Evolutionary conservation across 1,140 invertebrate species (phyloP).

Genomic region (Spodoptera frugiperda): DNA sequence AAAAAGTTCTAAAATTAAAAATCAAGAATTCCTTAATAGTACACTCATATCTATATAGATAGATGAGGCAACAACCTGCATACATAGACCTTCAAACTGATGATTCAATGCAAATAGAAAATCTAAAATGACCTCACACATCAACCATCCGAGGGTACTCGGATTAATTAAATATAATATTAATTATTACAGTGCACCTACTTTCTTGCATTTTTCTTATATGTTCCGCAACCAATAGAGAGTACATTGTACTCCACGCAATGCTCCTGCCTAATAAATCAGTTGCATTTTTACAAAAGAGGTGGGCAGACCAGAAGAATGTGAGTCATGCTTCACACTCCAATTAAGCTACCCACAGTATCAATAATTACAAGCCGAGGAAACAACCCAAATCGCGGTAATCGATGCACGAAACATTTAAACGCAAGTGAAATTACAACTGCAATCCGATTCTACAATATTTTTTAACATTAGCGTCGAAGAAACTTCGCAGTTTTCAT

Average conservation of each 20-base stretch:
- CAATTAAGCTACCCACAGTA: conserved; percentile 81
- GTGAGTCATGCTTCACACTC: conserved; percentile 84
- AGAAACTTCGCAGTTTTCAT: conserved; percentile 48
- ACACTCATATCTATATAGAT: conserved; percentile 24
- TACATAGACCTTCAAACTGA: conserved; percentile 56
- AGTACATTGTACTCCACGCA: conserved; percentile 30
- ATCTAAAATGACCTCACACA: conserved; percentile 55
- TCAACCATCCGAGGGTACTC: conserved; percentile 46
- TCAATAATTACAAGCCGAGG: conserved; percentile 75
- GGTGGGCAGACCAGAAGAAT: conserved; percentile 72
- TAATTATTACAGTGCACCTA: conserved; percentile 5
- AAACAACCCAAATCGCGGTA: conserved; percentile 75
- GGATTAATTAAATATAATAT: conserved; percentile 24
- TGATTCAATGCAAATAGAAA: conserved; percentile 63
- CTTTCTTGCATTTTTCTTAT: conserved; percentile 34
- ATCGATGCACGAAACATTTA: conserved; percentile 75
- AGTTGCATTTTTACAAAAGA: conserved; percentile 74
- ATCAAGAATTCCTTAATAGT: conserved; percentile 10
- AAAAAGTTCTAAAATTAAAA: conserved; percentile 1
- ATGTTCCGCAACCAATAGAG: not conserved
- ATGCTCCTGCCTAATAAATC: conserved; percentile 70
- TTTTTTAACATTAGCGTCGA: conserved; percentile 33
- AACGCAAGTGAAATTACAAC: conserved; percentile 76
- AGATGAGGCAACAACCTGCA: conserved; percentile 29
- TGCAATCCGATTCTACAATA: conserved; percentile 56